A percentile compares a stretch with the other conserved stretches of the same genome.
phyloP scores from a whole-genome alignment of 1,140 invertebrate genomes.

The Olivierus martensii region DNA sequence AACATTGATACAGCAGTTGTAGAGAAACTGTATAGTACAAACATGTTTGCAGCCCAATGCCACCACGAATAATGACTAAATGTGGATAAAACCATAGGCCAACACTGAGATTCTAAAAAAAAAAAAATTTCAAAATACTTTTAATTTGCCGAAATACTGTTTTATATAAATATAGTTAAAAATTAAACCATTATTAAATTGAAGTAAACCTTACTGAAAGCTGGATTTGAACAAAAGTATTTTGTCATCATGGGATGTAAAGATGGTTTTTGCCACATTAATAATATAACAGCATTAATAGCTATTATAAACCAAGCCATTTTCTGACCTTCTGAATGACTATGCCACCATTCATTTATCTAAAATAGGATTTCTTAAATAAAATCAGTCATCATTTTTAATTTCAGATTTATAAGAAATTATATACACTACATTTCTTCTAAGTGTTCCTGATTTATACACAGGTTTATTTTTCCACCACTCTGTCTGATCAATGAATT shows the following conservation, averaged over 20 bases:
- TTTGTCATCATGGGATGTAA: slow-evolving; percentile 59
- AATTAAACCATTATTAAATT: slow-evolving; percentile 10
- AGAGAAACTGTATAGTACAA: slow-evolving; percentile 74
- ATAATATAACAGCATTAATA: slow-evolving; percentile 63
- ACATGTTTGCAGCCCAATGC: slow-evolving; percentile 89
- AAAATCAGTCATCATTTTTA: no score
- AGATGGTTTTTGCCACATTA: slow-evolving; percentile 60
- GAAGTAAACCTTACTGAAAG: slow-evolving; percentile 42
- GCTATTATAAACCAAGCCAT: slow-evolving; percentile 64
- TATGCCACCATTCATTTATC: slow-evolving; percentile 56
- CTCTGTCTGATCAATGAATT: neutral
- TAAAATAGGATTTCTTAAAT: slow-evolving; percentile 34
- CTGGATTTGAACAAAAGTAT: slow-evolving; percentile 73
- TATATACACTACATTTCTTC: slow-evolving; percentile 1
- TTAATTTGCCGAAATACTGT: slow-evolving; percentile 16
- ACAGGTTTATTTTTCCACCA: slow-evolving; percentile 36
- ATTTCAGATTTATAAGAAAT: no score
- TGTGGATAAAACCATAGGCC: slow-evolving; percentile 78
- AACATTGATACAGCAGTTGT: slow-evolving; percentile 47
- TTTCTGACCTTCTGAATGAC: slow-evolving; percentile 54
- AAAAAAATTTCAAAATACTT: slow-evolving; percentile 2
- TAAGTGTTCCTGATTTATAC: slow-evolving; percentile 26
- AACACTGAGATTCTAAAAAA: slow-evolving; percentile 47
- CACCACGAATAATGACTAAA: slow-evolving; percentile 82
- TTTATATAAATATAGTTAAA: slow-evolving; percentile 14